Percentiles rank a stretch among this genome's conserved stretches.
phyloP scores from a whole-genome alignment of 2,113 vertebrate species.

The Mungos mungo region DNA sequence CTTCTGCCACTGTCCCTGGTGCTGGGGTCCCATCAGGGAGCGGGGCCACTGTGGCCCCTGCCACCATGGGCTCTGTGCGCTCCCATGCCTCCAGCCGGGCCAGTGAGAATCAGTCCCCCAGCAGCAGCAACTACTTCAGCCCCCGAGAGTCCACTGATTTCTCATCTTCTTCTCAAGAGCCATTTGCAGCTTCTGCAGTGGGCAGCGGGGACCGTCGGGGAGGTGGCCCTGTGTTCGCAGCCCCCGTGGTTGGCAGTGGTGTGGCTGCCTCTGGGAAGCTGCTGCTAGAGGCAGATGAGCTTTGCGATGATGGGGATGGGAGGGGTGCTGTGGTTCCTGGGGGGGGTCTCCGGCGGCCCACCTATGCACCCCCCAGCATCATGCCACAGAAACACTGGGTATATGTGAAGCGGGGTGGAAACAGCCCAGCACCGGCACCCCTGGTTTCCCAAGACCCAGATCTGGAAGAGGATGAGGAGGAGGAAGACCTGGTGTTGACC shows the following conservation, averaged over 20 bases:
- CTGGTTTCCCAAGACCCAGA: constrained; percentile 71
- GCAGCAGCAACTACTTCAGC: constrained; percentile 95
- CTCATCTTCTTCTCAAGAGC: constrained; percentile 72
- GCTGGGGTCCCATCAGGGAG: constrained; percentile 48
- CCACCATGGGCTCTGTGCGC: constrained; percentile 52
- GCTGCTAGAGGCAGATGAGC: constrained; percentile 87
- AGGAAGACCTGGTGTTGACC: constrained; percentile 90
- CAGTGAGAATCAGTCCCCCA: constrained; percentile 93
- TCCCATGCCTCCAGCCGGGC: constrained; percentile 81
- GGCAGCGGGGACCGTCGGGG: constrained; percentile 73
- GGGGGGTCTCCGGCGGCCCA: constrained; percentile 76
- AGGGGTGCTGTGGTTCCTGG: constrained; percentile 31
- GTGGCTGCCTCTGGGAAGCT: constrained; percentile 82
- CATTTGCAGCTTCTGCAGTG: constrained; percentile 74
- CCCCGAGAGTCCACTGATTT: constrained; percentile 86
- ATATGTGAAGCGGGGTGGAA: constrained; percentile 85
- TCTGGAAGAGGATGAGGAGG: constrained; percentile 87
- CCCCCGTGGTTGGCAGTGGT: constrained; percentile 80
- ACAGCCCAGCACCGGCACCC: constrained; percentile 55
- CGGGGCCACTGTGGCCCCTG: constrained; percentile 56
- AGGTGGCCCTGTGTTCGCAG: constrained; percentile 62
- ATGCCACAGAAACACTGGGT: constrained; percentile 94
- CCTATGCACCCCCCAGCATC: constrained; percentile 89
- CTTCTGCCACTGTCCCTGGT: constrained; percentile 50
- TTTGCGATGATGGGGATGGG: constrained; percentile 87